These are phyloP conservation scores for Ctenodactylus gundi DNA, from an alignment of 2,113 vertebrate species.

Conservation along the genomic window DNA sequence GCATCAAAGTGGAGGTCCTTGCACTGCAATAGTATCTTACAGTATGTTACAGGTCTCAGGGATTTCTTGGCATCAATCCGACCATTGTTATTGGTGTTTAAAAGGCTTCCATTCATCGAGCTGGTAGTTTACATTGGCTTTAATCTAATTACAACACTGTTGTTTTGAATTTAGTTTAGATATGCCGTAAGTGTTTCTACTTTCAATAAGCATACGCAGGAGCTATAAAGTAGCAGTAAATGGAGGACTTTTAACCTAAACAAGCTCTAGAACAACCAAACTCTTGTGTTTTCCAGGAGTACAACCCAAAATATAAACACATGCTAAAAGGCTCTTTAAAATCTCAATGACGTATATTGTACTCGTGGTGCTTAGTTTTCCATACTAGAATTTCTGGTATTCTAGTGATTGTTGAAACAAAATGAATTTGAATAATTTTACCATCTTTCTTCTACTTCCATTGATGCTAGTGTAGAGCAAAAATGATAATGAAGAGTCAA, in stretches of 20 bases:
- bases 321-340: conserved; percentile 25
- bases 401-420: neutral
- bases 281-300: conserved; percentile 56
- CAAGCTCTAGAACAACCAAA: conserved; percentile 62
- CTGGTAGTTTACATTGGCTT: conserved; percentile 61
- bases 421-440: neutral
- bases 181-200: conserved; percentile 58
- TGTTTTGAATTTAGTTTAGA: conserved; percentile 75
- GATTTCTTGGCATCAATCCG: conserved; percentile 53
- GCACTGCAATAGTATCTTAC: neutral
- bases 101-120: conserved; percentile 62
- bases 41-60: conserved; percentile 6
- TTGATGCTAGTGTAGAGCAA: neutral
- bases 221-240: conserved; percentile 62
- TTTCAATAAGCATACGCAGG: conserved; percentile 67
- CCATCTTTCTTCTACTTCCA: neutral
- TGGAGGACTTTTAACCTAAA: conserved; percentile 55
- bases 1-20: neutral
- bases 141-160: conserved; percentile 67
- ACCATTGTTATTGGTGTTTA: conserved; percentile 23
- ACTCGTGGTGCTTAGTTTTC: conserved; percentile 2
- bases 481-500: neutral
- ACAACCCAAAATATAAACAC: conserved; percentile 67
- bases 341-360: conserved; percentile 22
- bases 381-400: neutral